Conservation (phyloP, 2,888 invertebrate species). For the Calameuta idolon region DNA sequence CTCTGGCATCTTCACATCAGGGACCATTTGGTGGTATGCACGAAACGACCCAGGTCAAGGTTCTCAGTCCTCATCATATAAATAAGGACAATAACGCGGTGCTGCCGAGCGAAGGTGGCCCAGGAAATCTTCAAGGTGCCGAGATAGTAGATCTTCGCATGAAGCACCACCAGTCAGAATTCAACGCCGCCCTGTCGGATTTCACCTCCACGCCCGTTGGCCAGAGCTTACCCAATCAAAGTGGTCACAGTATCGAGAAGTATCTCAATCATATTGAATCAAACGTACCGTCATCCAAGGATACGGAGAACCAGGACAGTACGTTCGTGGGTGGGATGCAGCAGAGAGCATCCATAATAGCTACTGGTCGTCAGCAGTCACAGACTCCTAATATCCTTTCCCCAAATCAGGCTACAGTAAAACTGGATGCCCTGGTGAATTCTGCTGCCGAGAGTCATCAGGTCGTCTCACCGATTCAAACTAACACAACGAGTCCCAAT, state of each 20-base stretch:
- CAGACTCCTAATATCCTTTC: slow-evolving; percentile 56
- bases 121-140: slow-evolving; percentile 49
- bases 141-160: slow-evolving; percentile 77
- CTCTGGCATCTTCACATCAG: slow-evolving; percentile 46
- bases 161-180: slow-evolving; percentile 74
- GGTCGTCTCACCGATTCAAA: slow-evolving; percentile 59
- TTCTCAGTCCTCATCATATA: slow-evolving; percentile 59
- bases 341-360: slow-evolving; percentile 59
- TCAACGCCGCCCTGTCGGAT: slow-evolving; percentile 68
- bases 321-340: slow-evolving; percentile 48
- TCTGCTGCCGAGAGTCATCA: slow-evolving; percentile 71
- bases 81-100: slow-evolving; percentile 56
- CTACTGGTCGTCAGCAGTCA: slow-evolving; percentile 45
- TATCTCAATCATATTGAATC: slow-evolving; percentile 71
- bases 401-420: slow-evolving; percentile 60
- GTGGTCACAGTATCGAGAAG: slow-evolving; percentile 73
- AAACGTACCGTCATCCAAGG: slow-evolving; percentile 36
- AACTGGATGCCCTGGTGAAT: slow-evolving; percentile 74
- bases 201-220: slow-evolving; percentile 63
- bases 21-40: slow-evolving; percentile 43
- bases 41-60: slow-evolving; percentile 46
- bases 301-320: slow-evolving; percentile 37
- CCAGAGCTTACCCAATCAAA: slow-evolving; percentile 70
- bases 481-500: slow-evolving; percentile 59
- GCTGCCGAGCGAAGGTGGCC: slow-evolving; percentile 43